Conservation (phyloP, 2,888 invertebrate species). For the Philaethria dido region DNA sequence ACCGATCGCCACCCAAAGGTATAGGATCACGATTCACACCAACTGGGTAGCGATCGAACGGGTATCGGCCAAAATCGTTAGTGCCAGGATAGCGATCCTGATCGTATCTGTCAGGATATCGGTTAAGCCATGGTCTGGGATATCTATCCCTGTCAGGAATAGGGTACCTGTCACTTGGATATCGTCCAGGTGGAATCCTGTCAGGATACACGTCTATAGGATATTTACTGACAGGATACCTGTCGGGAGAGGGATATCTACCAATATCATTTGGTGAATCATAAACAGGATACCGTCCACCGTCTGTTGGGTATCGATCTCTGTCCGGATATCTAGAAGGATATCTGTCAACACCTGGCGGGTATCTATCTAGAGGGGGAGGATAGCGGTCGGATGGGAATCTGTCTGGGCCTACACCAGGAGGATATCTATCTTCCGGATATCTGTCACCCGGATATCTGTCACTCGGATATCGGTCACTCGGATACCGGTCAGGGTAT, state of each 20-base stretch:
- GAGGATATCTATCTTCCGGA: slow-evolving; percentile 74
- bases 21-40: slow-evolving; percentile 78
- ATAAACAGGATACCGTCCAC: slow-evolving; percentile 66
- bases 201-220: slow-evolving; percentile 69
- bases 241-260: slow-evolving; percentile 67
- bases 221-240: slow-evolving; percentile 72
- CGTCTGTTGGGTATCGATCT: slow-evolving; percentile 70
- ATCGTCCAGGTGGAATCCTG: slow-evolving; percentile 63
- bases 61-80: slow-evolving; percentile 75
- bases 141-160: slow-evolving; percentile 73
- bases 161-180: slow-evolving; percentile 80
- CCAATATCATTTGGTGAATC: slow-evolving; percentile 63
- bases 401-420: slow-evolving; percentile 65
- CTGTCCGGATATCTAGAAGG: slow-evolving; percentile 72
- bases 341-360: slow-evolving; percentile 73
- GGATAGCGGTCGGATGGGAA: slow-evolving; percentile 79
- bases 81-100: slow-evolving; percentile 71
- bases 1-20: slow-evolving; percentile 79
- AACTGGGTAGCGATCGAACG: slow-evolving; percentile 73
- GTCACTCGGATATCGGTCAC: slow-evolving; percentile 60
- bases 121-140: slow-evolving; percentile 58
- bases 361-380: slow-evolving; percentile 75
- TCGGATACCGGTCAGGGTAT: slow-evolving; percentile 69
- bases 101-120: slow-evolving; percentile 80
- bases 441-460: slow-evolving; percentile 76